Base-by-base conservation (phyloP, 2,888 invertebrate species). In the Mythimna lalbum region DNA sequence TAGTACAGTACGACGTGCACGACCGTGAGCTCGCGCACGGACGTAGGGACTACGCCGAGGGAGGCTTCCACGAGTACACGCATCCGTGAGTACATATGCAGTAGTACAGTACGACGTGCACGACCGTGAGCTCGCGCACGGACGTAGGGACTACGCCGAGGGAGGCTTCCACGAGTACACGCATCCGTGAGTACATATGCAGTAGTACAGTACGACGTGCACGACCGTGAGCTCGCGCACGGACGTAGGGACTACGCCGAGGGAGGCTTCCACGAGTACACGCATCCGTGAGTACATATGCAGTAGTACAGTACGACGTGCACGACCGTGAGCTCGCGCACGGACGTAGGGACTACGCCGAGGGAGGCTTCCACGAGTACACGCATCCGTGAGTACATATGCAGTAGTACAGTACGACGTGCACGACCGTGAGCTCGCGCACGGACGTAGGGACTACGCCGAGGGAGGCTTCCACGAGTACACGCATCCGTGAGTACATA, bases 11-110 rank as follows among this genome's bases (percentile, higher is more conserved):
- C 95, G 98, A 98, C 91, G 99, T 99, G 67, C 99, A 99, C 93
- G 99, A 99, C 96, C 97, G 99, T 87, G 99, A 99, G 96, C 97
- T 99, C 88, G 98, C 99, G 77, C 98, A 99, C 93, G 99, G 99
- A 73, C 97, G 99, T 80, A 97, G 98, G 65, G 99, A 99, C 95
- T 98, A 98, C 93, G 97, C 98, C 52, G 98, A 98, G 85, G 98
- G 98, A 70, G 99, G 98, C 87, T 99, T 99, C 96, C 98, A 99
- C 92, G 99, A 99, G 96, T 99, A 99, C 96, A 98, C 98, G 82
- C 99, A 99, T 95, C 99, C 99, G 98, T 98, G 95, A 96, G 98
- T 97, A 83, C 47, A 52, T 23, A 43, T 43, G 14, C 39, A 43
- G 39, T 43, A 43, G 39, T 43, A 43, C 39, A 99, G 96, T 99